Evolutionary conservation across 2,888 invertebrate species (phyloP).

Genomic region (Drosophila gaucha): DNA sequence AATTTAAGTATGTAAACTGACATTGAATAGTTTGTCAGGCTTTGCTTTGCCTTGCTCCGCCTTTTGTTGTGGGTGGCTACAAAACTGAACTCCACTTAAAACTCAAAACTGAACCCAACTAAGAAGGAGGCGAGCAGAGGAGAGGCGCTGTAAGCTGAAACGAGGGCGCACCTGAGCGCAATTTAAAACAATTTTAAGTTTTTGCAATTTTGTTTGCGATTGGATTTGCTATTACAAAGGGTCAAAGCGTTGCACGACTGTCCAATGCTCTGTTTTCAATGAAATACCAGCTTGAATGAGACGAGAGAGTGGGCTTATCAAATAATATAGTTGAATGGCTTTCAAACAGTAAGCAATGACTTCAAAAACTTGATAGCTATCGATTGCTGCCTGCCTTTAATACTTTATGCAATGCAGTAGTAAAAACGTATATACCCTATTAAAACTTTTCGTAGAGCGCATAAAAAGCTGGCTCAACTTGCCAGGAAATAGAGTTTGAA

Average conservation of each 20-base stretch:
- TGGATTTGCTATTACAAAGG: constrained; percentile 46
- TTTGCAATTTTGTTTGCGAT: constrained; percentile 68
- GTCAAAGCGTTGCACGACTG: not conserved
- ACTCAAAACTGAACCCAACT: constrained; percentile 10
- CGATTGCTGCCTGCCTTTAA: too few relatives aligned
- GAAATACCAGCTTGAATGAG: not conserved
- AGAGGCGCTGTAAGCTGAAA: not conserved
- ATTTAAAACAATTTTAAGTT: constrained; percentile 62
- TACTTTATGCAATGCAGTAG: too few relatives aligned
- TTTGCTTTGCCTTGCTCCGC: constrained; percentile 9
- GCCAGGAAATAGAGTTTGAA: constrained; percentile 46
- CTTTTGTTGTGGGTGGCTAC: constrained; percentile 64
- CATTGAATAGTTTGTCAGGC: constrained; percentile 73
- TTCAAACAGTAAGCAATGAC: too few relatives aligned
- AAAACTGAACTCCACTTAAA: constrained; percentile 44
- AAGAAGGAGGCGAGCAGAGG: not conserved
- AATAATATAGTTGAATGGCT: too few relatives aligned
- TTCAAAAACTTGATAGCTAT: too few relatives aligned
- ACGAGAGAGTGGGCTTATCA: too few relatives aligned
- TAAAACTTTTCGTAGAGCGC: not conserved
- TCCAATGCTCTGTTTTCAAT: not conserved
- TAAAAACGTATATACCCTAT: constrained; percentile 2
- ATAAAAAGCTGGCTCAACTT: constrained; percentile 38
- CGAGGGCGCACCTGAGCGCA: constrained; percentile 29
- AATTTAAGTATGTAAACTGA: constrained; percentile 80